These are phyloP conservation scores for Amphiura filiformis DNA, from an alignment of 35 echinoderm and acorn worm genomes.

Conservation along the genomic window DNA sequence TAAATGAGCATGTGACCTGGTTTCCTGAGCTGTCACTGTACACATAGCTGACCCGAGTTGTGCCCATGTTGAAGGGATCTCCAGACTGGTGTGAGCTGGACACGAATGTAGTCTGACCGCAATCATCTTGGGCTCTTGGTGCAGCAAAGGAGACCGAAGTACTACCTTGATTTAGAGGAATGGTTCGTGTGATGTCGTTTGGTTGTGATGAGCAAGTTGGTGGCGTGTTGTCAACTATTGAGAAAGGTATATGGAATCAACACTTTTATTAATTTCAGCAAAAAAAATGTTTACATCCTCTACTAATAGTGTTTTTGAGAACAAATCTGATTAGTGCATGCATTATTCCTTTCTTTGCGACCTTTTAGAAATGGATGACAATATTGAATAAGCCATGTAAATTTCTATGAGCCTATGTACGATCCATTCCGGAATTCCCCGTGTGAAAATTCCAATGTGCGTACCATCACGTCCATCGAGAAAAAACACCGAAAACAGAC, in stretches of 20 bases:
- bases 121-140: constrained; percentile 69
- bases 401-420: too few species aligned
- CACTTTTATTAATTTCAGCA: too few species aligned
- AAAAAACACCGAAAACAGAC: too few species aligned
- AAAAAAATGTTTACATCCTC: too few species aligned
- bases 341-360: too few species aligned
- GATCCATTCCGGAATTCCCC: too few species aligned
- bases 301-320: too few species aligned
- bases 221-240: neutral
- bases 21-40: constrained; percentile 48
- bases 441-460: too few species aligned
- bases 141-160: constrained; percentile 32
- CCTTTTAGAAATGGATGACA: too few species aligned
- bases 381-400: too few species aligned
- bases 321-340: too few species aligned
- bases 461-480: too few species aligned
- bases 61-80: constrained; percentile 45
- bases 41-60: constrained; percentile 46
- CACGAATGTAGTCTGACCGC: neutral
- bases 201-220: neutral
- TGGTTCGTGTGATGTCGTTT: neutral
- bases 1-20: constrained; percentile 8
- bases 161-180: neutral
- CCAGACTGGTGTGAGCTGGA: constrained; percentile 34
- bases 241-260: neutral